These are phyloP conservation scores for Drosophila pandora DNA, from an alignment of 1,140 invertebrate species.

Conservation along the genomic window DNA sequence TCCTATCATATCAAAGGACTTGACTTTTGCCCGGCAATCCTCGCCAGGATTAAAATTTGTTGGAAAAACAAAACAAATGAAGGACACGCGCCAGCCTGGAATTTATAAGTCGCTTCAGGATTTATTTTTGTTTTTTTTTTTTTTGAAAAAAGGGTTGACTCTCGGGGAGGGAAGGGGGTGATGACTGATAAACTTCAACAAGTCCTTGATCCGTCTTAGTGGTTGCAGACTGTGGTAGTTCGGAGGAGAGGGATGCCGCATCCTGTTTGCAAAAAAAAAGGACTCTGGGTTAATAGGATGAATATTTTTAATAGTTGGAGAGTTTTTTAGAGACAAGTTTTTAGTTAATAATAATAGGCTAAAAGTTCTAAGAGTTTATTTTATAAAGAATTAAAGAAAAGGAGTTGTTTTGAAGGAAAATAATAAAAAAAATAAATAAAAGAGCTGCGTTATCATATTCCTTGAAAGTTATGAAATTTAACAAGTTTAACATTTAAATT, in stretches of 20 bases:
- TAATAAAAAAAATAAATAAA: too few relatives aligned
- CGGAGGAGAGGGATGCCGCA: neutral
- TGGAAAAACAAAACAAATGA: constrained; percentile 49
- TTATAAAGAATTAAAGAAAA: too few relatives aligned
- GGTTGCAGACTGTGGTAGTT: constrained; percentile 10
- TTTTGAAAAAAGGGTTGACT: neutral
- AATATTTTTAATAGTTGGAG: constrained; percentile 17
- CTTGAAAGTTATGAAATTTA: too few relatives aligned
- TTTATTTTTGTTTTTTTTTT: constrained; percentile 4
- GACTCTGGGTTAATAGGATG: constrained; percentile 35
- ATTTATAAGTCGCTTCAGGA: constrained; percentile 47
- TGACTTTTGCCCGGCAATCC: constrained; percentile 36
- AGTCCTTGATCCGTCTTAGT: constrained; percentile 44
- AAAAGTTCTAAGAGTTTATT: too few relatives aligned
- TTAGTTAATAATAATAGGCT: too few relatives aligned
- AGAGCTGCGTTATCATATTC: too few relatives aligned
- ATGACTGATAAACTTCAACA: constrained; percentile 24
- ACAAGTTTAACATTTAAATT: too few relatives aligned
- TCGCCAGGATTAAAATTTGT: constrained; percentile 49
- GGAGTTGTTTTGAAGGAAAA: too few relatives aligned
- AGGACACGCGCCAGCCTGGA: constrained; percentile 56
- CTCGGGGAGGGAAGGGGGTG: neutral
- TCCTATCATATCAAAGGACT: constrained; percentile 69
- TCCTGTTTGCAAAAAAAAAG: neutral
- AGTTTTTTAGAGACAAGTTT: too few relatives aligned